Base-by-base conservation (phyloP, 2,888 invertebrate genomes). In the Apodemia hepburni region DNA sequence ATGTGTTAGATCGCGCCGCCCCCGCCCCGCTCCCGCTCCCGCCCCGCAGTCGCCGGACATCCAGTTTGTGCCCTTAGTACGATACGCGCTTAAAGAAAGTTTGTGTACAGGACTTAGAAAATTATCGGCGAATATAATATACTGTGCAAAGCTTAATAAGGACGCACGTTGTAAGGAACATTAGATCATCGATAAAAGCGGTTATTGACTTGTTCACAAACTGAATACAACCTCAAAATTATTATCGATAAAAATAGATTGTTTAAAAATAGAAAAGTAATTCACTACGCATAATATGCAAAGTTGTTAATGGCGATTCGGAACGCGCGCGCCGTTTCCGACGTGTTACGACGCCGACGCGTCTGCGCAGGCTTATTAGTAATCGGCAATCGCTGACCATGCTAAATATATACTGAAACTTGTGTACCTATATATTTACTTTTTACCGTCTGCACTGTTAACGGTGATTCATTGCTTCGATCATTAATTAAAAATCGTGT, bases 271-370 rank as follows among this genome's bases (percentile, higher is more conserved):
- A 42, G 42, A 15, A 42, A 42, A 42, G 6, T 33, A 33, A 33
- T 42, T 42, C 42, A 42, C 42, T 38, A 12, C 11, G 38, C 38
- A 38, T 38, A 38, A 42, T 42, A 42, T 42, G 42, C 12, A 42
- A 42, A 42, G 42, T 42, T 42, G 42, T 15, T 42, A 42, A 42
- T 42, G 42, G 42, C 42, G 42, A 42, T 65, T 58, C 63, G 35
- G 51, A 49, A 51, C 54, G 65, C 68, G 70, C 68, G 66, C 69
- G 68, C 69, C 65, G 69, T 67, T 70, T 74, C 69, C 65, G 63
- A 70, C 62, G 29, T 22, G 22, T 51, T 51, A 60, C 58, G 79
- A 72, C 80, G 80, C 78, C 80, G 66, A 63, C 63, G 71, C 73
- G 81, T 81, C 79, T 79, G 71, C 72, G 64, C 67, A 64, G 66